These are phyloP conservation scores for Pollenia labialis DNA, from an alignment of 2,888 invertebrate species.

Conservation along the genomic window DNA sequence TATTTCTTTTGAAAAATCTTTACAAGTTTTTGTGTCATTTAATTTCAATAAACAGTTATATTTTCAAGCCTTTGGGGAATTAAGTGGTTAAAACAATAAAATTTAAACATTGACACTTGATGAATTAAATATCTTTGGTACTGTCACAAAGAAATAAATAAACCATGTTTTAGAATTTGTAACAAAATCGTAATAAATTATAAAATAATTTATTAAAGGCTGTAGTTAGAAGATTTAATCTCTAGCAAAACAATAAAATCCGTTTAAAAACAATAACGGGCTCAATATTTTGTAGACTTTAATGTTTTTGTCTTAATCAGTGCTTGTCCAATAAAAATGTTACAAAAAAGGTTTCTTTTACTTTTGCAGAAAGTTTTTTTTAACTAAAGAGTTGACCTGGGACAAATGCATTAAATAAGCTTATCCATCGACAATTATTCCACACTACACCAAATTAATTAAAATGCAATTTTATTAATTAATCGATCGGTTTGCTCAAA, in stretches of 20 bases:
- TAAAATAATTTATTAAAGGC: neutral
- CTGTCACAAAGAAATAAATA: neutral
- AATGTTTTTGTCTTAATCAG: no score
- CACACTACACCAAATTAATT: no score
- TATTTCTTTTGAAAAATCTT: neutral
- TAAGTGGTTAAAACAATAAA: neutral
- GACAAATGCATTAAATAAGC: no score
- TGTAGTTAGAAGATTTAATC: neutral
- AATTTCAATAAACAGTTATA: neutral
- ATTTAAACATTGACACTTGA: constrained; percentile 13
- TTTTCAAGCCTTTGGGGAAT: neutral
- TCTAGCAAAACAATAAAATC: neutral
- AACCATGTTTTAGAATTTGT: neutral
- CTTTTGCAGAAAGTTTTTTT: no score
- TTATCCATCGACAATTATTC: no score
- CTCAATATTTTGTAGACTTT: no score
- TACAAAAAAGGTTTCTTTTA: no score
- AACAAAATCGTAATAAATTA: neutral
- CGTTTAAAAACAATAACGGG: neutral
- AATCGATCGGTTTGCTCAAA: no score
- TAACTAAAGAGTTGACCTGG: no score
- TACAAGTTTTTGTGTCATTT: constrained; percentile 11
- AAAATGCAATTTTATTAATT: no score
- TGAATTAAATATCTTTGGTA: neutral
- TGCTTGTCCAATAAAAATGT: no score